phyloP scores from a whole-genome alignment of 2,797 vertebrate species.

The Clamator glandarius region DNA sequence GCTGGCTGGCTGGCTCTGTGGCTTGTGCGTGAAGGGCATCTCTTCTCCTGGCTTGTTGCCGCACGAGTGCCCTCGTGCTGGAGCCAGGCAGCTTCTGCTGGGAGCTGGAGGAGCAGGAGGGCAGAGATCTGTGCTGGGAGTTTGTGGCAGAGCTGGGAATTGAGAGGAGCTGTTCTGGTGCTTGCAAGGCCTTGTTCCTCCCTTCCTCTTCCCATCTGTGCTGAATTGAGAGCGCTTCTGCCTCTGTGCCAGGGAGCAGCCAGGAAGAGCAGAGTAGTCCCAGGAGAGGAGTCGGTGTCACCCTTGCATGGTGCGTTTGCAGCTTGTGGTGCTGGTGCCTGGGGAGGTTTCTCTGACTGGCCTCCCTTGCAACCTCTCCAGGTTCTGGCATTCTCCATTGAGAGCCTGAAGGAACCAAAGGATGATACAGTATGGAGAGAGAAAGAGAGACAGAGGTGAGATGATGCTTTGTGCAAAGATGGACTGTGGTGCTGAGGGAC shows the following conservation, averaged over 20 bases:
- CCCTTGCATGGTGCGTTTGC: conserved; percentile 70
- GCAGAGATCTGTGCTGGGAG: accelerated
- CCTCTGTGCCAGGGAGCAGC: background rate
- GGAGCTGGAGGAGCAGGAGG: background rate
- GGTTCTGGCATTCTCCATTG: conserved; percentile 75
- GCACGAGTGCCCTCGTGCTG: background rate
- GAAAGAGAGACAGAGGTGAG: conserved; percentile 75
- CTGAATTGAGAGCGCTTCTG: background rate
- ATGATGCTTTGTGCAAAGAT: conserved; percentile 70
- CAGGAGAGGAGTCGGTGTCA: conserved; percentile 48
- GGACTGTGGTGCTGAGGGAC: conserved; percentile 67
- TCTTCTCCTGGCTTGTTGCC: background rate
- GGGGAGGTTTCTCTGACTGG: conserved; percentile 72
- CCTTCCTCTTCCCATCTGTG: accelerated
- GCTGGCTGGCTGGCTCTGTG: accelerated
- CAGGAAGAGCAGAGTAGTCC: conserved; percentile 37
- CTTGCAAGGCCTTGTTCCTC: background rate
- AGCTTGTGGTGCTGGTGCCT: conserved; percentile 45
- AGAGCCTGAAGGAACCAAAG: conserved; percentile 76
- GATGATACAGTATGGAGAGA: conserved; percentile 74
- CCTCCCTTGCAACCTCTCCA: conserved; percentile 76
- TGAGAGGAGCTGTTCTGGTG: accelerated
- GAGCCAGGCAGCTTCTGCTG: background rate
- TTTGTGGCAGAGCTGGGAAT: background rate
- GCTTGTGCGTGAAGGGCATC: background rate